Evolutionary conservation across 2,797 vertebrate genomes (phyloP).

Genomic region (Potorous gilbertii): DNA sequence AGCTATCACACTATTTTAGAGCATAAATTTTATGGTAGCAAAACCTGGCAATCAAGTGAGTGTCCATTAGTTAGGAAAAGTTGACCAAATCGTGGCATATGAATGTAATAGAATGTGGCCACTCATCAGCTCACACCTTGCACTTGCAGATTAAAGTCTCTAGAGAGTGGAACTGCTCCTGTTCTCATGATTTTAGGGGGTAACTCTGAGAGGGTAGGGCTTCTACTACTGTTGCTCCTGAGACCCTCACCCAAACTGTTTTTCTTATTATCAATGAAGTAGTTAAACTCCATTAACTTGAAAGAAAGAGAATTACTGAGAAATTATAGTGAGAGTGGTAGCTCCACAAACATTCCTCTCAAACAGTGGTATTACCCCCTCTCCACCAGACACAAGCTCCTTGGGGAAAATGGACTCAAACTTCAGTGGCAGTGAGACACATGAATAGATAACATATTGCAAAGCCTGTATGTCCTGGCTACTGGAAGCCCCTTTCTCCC

Average conservation of each 20-base stretch:
- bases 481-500: no score
- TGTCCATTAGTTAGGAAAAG: not conserved
- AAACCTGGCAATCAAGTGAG: not conserved
- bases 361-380: not conserved
- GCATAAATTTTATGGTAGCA: not conserved
- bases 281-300: not conserved
- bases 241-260: not conserved
- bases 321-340: not conserved
- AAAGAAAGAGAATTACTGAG: not conserved
- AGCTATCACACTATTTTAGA: not conserved
- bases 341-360: not conserved
- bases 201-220: not conserved
- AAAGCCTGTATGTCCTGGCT: no score
- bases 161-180: not conserved
- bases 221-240: not conserved
- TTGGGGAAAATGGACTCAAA: not conserved
- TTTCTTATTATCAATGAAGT: not conserved
- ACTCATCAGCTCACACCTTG: not conserved
- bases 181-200: no score
- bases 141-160: not conserved
- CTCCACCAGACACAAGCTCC: not conserved
- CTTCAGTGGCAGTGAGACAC: not conserved
- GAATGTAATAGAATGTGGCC: no score
- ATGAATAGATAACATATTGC: no score
- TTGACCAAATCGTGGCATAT: not conserved